These are phyloP conservation scores for Campoletis raptor DNA, from an alignment of 2,888 invertebrate species.

Conservation along the genomic window DNA sequence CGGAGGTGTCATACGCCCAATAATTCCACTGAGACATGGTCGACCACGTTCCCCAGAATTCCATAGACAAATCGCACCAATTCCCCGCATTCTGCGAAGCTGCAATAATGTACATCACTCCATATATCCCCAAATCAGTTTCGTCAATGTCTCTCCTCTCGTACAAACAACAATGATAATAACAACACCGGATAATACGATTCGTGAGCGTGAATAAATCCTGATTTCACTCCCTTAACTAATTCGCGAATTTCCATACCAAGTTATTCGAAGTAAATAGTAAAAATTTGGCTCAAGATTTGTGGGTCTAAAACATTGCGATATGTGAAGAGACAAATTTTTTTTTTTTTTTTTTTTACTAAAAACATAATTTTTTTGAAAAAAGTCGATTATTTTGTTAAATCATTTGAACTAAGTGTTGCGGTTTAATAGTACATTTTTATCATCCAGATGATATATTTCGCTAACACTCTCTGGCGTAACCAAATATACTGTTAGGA, in stretches of 20 bases:
- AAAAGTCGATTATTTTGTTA: too few species aligned
- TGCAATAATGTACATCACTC: conserved; percentile 7
- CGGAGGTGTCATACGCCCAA: conserved; percentile 22
- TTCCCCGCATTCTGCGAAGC: conserved; percentile 3
- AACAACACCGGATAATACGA: conserved; percentile 2
- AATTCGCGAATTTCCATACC: neutral
- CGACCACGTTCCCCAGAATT: conserved; percentile 3
- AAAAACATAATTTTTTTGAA: too few species aligned
- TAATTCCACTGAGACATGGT: conserved; percentile 25
- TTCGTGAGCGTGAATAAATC: neutral
- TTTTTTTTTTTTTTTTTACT: too few species aligned
- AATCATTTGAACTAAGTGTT: too few species aligned
- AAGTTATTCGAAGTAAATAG: neutral
- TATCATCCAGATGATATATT: too few species aligned
- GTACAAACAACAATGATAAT: neutral
- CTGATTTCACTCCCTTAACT: neutral
- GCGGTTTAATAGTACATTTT: too few species aligned
- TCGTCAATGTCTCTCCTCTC: neutral
- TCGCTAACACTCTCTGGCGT: too few species aligned
- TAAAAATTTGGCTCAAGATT: neutral
- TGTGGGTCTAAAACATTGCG: neutral
- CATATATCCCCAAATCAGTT: neutral
- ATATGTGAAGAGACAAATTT: neutral
- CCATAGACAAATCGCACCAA: conserved; percentile 14
- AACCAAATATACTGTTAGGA: too few species aligned